A percentile compares a stretch with the other conserved stretches of the same genome.
Evolutionary conservation across 2,888 invertebrate species (phyloP).

Genomic region (Lochmaea crataegi): DNA sequence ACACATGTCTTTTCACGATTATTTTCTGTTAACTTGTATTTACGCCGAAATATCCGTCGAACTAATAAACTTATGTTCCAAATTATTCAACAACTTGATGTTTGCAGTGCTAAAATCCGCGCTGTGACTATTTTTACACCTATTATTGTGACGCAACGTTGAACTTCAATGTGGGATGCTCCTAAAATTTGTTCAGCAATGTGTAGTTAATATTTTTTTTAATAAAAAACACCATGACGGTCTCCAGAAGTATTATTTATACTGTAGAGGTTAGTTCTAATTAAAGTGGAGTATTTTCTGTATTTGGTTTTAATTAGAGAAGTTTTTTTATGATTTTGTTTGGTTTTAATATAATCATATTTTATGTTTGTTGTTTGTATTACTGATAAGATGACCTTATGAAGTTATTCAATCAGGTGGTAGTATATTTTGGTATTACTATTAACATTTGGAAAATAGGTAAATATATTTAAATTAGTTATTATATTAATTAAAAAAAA

Average conservation of each 20-base stretch:
- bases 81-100: constrained; percentile 32
- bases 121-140: constrained; percentile 47
- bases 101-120: constrained; percentile 38
- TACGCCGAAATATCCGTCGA: constrained; percentile 40
- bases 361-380: background rate
- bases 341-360: constrained; percentile 7
- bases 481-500: background rate
- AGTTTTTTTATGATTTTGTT: background rate
- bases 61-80: constrained; percentile 20
- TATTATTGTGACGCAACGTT: constrained; percentile 23
- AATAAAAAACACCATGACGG: constrained; percentile 24
- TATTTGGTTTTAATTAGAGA: constrained; percentile 34
- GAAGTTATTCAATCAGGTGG: background rate
- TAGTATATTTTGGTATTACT: background rate
- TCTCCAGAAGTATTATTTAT: constrained; percentile 27
- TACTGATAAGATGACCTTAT: constrained; percentile 3
- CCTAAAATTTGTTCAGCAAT: constrained; percentile 10
- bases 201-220: constrained; percentile 21
- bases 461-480: too few species aligned
- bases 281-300: constrained; percentile 38
- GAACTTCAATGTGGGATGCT: constrained; percentile 20
- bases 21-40: constrained; percentile 48
- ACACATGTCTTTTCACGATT: constrained; percentile 48
- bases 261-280: constrained; percentile 53
- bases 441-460: background rate